Percentiles rank a stretch among this genome's conserved stretches.
Conservation (phyloP, 2,113 vertebrate species). For the Solea solea region DNA sequence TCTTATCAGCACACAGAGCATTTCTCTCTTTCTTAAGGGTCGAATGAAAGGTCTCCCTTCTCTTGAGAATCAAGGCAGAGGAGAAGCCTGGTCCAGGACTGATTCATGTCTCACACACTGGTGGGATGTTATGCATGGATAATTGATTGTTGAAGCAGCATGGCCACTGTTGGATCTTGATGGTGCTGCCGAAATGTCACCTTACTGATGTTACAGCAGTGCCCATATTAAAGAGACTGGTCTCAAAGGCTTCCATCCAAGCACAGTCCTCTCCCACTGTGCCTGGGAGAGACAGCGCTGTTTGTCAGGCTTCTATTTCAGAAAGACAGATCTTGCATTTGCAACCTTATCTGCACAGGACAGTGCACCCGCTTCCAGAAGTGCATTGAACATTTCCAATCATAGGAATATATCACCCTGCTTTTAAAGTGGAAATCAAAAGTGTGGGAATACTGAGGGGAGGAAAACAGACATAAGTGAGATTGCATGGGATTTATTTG, state of each 20-base stretch:
- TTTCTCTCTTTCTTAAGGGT: slow-evolving; percentile 63
- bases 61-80: slow-evolving; percentile 68
- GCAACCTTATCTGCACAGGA: slow-evolving; percentile 81
- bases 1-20: slow-evolving; percentile 64
- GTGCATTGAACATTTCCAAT: slow-evolving; percentile 81
- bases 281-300: slow-evolving; percentile 65
- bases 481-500: slow-evolving; percentile 69
- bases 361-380: slow-evolving; percentile 78
- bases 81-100: slow-evolving; percentile 71
- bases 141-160: slow-evolving; percentile 85
- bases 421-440: slow-evolving; percentile 82
- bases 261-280: slow-evolving; percentile 74
- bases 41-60: slow-evolving; percentile 64
- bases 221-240: slow-evolving; percentile 70
- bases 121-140: slow-evolving; percentile 81
- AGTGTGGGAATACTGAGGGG: slow-evolving; percentile 61
- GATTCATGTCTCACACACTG: slow-evolving; percentile 83
- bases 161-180: slow-evolving; percentile 83
- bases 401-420: slow-evolving; percentile 70
- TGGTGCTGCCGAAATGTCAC: slow-evolving; percentile 86
- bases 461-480: slow-evolving; percentile 65
- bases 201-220: slow-evolving; percentile 83
- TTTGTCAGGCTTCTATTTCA: slow-evolving; percentile 73
- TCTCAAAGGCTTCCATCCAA: slow-evolving; percentile 74
- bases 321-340: slow-evolving; percentile 44